Conservation (phyloP, 2,113 vertebrate species). For the Reinhardtius hippoglossoides region DNA sequence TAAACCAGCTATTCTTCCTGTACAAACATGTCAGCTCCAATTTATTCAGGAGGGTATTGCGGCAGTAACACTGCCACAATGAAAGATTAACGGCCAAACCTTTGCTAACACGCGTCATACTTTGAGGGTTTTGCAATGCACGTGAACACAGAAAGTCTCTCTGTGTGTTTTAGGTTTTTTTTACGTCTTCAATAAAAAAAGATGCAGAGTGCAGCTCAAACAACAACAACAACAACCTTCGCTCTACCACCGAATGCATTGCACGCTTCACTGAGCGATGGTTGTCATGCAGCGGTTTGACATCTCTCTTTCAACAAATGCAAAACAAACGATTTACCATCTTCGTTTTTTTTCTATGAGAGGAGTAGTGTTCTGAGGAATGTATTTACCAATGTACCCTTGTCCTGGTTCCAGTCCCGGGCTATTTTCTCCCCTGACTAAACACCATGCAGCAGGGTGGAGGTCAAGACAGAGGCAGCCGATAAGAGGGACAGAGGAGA, state of each 20-base stretch:
- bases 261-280: not conserved
- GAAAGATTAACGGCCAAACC: not conserved
- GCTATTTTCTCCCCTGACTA: constrained; percentile 59
- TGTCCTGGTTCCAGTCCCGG: constrained; percentile 58
- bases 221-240: too few relatives aligned
- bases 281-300: not conserved
- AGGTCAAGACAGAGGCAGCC: constrained; percentile 69
- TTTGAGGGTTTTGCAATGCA: not conserved
- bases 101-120: not conserved
- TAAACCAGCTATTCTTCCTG: constrained; percentile 1
- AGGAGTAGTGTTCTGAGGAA: constrained; percentile 16
- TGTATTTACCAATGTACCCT: constrained; percentile 44
- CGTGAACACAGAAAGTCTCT: not conserved
- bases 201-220: too few relatives aligned
- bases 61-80: constrained; percentile 2
- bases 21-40: constrained; percentile 2
- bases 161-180: not conserved
- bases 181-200: not conserved
- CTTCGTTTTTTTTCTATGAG: constrained; percentile 16
- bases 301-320: not conserved
- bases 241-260: not conserved
- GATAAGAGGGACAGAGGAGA: constrained; percentile 73
- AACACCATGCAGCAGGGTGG: constrained; percentile 67
- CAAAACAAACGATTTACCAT: not conserved
- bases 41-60: not conserved